A percentile compares a stretch with the other conserved stretches of the same genome.
Evolutionary conservation across 2,888 invertebrate species (phyloP).

Genomic region (Eupithecia dodoneata): DNA sequence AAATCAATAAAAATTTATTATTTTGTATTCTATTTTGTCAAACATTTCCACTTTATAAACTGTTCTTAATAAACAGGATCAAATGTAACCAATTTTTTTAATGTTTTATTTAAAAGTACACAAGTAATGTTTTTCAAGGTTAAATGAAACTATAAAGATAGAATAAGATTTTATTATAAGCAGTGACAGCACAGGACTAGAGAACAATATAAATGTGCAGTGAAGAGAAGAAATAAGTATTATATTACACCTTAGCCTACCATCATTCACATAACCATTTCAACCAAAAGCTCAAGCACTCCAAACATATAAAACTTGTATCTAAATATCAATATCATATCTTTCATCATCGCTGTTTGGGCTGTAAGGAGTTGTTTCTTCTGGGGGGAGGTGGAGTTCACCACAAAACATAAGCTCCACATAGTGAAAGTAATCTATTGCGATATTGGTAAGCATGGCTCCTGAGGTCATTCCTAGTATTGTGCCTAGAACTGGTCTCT

Average conservation of each 20-base stretch:
- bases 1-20: conserved; percentile 63
- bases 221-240: conserved; percentile 41
- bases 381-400: conserved; percentile 77
- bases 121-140: background rate
- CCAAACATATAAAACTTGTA: conserved; percentile 1
- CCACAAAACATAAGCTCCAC: conserved; percentile 85
- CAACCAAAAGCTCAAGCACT: conserved; percentile 3
- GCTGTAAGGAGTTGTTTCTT: conserved; percentile 68
- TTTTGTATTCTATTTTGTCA: conserved; percentile 20
- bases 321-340: conserved; percentile 79
- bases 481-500: conserved; percentile 87
- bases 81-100: conserved; percentile 6
- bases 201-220: conserved; percentile 49
- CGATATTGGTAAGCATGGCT: conserved; percentile 85
- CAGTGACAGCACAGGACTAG: conserved; percentile 51
- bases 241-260: conserved; percentile 47
- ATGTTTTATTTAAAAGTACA: background rate
- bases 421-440: conserved; percentile 86
- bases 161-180: conserved; percentile 43
- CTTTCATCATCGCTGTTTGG: conserved; percentile 83
- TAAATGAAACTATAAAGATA: conserved; percentile 22
- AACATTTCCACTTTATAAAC: conserved; percentile 54
- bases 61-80: conserved; percentile 50
- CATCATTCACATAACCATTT: conserved; percentile 38
- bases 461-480: conserved; percentile 89